Evolutionary conservation across 2,797 vertebrate species (phyloP).

Genomic region (Squalus acanthias): DNA sequence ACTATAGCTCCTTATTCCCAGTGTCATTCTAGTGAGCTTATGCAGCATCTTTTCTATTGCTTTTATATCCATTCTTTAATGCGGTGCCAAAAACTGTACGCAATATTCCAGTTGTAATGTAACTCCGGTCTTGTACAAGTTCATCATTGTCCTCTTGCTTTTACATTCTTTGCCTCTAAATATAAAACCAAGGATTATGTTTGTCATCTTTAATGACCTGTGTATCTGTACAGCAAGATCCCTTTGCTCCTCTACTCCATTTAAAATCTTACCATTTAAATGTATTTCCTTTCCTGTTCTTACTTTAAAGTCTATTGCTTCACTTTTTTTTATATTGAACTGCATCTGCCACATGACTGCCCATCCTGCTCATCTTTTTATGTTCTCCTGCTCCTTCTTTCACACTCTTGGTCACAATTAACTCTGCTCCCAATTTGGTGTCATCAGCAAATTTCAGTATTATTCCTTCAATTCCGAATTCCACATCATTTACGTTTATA

Average conservation of each 20-base stretch:
- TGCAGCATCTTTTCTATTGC: neutral
- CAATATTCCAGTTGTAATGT: neutral
- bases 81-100: neutral
- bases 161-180: neutral
- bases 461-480: neutral
- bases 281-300: neutral
- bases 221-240: neutral
- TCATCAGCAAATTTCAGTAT: neutral
- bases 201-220: neutral
- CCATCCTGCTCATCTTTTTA: neutral
- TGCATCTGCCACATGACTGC: neutral
- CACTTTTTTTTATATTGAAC: neutral
- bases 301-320: neutral
- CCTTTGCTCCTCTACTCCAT: neutral
- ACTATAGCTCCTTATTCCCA: neutral
- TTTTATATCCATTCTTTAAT: neutral
- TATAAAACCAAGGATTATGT: neutral
- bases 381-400: neutral
- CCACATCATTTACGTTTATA: neutral
- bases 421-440: neutral
- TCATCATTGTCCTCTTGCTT: neutral
- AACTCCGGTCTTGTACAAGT: neutral
- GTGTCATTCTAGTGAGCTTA: neutral
- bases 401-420: neutral
- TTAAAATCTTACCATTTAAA: neutral